phyloP scores from a whole-genome alignment of 2,113 vertebrate species.

The Charadrius vociferus region DNA sequence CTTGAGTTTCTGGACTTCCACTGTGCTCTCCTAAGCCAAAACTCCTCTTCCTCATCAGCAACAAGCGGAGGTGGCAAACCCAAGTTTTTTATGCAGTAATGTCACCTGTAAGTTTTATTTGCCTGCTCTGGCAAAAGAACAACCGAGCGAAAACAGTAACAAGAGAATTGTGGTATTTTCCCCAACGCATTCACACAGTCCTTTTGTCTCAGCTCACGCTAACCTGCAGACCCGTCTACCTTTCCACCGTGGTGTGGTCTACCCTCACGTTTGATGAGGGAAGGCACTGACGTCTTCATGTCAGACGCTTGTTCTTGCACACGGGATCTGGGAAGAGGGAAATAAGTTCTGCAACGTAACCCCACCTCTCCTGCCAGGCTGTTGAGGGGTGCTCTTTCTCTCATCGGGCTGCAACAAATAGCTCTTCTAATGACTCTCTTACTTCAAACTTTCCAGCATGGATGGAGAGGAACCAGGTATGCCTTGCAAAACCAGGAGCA shows the following conservation, averaged over 20 bases:
- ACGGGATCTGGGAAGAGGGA: not conserved
- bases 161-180: not conserved
- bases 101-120: conserved; percentile 64
- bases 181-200: not conserved
- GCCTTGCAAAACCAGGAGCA: not conserved
- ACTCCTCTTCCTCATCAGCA: not conserved
- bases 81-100: conserved; percentile 35
- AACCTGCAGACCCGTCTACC: not conserved
- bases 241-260: not conserved
- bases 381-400: not conserved
- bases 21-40: not conserved
- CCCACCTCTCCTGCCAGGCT: not conserved
- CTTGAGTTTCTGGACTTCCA: not conserved
- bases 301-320: not conserved
- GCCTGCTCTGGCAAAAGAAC: conserved; percentile 40
- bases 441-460: not conserved
- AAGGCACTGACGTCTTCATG: not conserved
- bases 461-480: not conserved
- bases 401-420: not conserved
- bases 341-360: not conserved
- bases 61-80: conserved; percentile 11
- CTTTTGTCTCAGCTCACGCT: not conserved
- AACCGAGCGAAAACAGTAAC: conserved; percentile 25
- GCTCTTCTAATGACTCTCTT: not conserved
- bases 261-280: not conserved